Base-by-base conservation (phyloP, 2,113 vertebrate genomes). In the Rhinoderma darwinii region DNA sequence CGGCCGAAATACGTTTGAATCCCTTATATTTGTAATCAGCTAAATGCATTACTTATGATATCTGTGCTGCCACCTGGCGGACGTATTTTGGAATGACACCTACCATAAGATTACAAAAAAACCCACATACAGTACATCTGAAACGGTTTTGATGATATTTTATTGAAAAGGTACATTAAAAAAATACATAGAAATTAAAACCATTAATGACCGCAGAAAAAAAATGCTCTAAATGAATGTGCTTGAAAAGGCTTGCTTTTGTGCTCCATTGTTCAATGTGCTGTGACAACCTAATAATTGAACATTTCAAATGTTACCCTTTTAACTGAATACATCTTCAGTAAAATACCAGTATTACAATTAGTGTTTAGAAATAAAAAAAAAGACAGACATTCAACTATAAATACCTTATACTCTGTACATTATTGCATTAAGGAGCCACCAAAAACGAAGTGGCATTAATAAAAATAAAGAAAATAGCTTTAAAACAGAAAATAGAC, bases 381-480 rank as follows among this genome's bases (percentile, higher is more conserved):
- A 95, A 91, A 41, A 93, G 93, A 94, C 78, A 87, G 89, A 73
- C 91, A 88, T 91, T 94, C 90, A 91, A 90, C 94, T 95, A 95
- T 93, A 95, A 94, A 95, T 94, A 94, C 90, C 91, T 91, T 86
- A 94, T 92, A 90, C 94, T 93, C 96, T 97, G 94, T 97, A 97
- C 96, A 97, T 97, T 97, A 97, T 97, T 97, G 96, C 96, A 96
- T 96, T 92, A 93, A 91, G 91, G 92, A 61, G 95, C 92, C 95
- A 94, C 94, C 95, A 94, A 89, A 72, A 74, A 37, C 90, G 93
- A 93, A 94, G 94, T 92, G 95, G 95, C 94, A 93, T 94, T 35
- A 7, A 93, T 94, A 90, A 93, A 93, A 75, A 56, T 51, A 84
- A 84, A 94, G 90, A 89, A 94, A 92, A 91, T 89, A 91, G 87